Conservation (phyloP, 1,140 invertebrate species). For the Linepithema humile region DNA sequence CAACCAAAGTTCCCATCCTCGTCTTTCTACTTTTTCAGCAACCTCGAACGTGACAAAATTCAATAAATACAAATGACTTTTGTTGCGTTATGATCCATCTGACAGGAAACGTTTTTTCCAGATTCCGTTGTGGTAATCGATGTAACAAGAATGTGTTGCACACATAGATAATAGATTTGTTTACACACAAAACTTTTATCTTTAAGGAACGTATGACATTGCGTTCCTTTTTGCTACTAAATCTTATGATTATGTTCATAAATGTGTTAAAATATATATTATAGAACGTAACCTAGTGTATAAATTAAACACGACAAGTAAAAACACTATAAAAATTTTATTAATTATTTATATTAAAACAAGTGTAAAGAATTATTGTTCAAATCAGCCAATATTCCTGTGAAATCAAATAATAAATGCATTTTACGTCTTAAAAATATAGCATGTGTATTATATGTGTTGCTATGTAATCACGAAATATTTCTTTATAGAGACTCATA, state of each 20-base stretch:
- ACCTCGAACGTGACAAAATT: constrained; percentile 42
- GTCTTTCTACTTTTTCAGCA: constrained; percentile 1
- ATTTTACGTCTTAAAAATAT: not conserved
- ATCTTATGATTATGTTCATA: not conserved
- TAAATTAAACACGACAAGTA: not conserved
- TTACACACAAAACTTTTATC: not conserved
- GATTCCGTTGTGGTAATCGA: constrained; percentile 10
- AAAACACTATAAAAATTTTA: not conserved
- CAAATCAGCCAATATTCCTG: not conserved
- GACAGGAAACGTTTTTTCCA: not conserved
- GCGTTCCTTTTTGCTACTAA: not conserved
- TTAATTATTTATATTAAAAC: not conserved
- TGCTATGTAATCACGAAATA: not conserved
- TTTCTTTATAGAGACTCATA: not conserved
- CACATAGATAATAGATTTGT: constrained; percentile 9
- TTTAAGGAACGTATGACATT: not conserved
- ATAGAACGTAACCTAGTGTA: not conserved
- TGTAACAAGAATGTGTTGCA: not conserved
- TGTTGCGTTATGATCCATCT: not conserved
- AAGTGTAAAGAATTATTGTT: not conserved
- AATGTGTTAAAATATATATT: not conserved
- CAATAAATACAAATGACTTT: constrained; percentile 14
- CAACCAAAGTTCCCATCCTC: not conserved
- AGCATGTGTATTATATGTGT: not conserved
- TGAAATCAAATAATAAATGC: not conserved